phyloP scores from a whole-genome alignment of 2,113 vertebrate genomes.

The Cinclus mexicanus region DNA sequence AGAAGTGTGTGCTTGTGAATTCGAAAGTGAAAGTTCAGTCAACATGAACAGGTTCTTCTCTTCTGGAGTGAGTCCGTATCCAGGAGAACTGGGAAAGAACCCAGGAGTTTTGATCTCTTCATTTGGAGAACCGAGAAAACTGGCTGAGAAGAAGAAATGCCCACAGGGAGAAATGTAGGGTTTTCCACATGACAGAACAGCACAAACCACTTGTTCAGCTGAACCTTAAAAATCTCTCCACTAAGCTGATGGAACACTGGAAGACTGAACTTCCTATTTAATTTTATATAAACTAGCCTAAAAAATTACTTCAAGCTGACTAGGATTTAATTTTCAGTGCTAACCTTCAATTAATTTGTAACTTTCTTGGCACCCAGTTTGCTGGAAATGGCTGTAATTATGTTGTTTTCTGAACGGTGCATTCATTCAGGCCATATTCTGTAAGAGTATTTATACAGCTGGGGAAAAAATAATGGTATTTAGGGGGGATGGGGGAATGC shows the following conservation, averaged over 20 bases:
- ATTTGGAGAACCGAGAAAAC: neutral
- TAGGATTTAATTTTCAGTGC: conserved; percentile 81
- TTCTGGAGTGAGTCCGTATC: neutral
- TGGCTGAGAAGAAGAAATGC: neutral
- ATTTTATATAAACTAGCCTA: conserved; percentile 71
- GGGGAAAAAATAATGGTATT: conserved; percentile 71
- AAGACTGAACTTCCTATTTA: conserved; percentile 66
- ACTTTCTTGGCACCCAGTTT: conserved; percentile 79
- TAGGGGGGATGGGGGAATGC: conserved; percentile 58
- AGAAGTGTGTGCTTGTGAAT: neutral
- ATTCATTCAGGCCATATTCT: conserved; percentile 75
- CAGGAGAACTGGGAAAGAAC: neutral
- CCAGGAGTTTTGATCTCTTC: neutral
- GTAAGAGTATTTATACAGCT: conserved; percentile 79
- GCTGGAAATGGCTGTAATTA: conserved; percentile 80
- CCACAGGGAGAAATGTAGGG: neutral
- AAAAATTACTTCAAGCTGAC: conserved; percentile 77
- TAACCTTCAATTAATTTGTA: conserved; percentile 86
- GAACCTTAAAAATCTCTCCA: conserved; percentile 61
- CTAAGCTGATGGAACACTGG: conserved; percentile 35
- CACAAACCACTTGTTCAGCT: conserved; percentile 62
- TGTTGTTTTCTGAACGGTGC: conserved; percentile 79
- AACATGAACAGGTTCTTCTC: neutral
- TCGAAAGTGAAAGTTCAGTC: neutral
- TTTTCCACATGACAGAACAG: neutral